Conservation (phyloP, 2,113 vertebrate genomes). For the Panthera leo region DNA sequence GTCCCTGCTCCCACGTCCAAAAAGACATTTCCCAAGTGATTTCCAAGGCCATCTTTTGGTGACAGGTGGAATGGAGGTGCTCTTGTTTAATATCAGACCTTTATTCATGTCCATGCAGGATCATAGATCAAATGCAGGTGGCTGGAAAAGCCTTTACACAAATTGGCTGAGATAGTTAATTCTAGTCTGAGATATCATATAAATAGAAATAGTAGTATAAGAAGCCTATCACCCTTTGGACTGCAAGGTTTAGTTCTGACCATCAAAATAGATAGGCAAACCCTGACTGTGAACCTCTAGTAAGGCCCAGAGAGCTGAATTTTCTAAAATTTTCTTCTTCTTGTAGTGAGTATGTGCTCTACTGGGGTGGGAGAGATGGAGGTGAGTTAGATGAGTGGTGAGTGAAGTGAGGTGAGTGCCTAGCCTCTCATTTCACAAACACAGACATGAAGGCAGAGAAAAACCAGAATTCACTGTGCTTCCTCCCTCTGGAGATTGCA, state of each 20-base stretch:
- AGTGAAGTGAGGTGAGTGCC: not conserved
- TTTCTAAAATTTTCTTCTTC: not conserved
- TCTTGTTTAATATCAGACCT: not conserved
- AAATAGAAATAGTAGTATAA: not conserved
- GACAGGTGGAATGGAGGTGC: not conserved
- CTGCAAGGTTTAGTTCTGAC: not conserved
- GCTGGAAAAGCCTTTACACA: not conserved
- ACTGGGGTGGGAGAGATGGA: not conserved
- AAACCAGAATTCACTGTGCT: not conserved
- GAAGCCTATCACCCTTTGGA: not conserved
- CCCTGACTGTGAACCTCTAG: not conserved
- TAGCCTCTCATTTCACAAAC: not conserved
- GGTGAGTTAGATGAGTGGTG: not conserved
- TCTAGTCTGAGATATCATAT: not conserved
- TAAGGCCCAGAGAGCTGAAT: not conserved
- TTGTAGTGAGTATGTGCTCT: not conserved
- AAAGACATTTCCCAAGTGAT: not conserved
- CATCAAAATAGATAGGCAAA: not conserved
- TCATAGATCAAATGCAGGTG: not conserved
- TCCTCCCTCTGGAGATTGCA: not conserved
- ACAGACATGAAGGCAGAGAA: not conserved
- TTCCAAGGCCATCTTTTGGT: not conserved
- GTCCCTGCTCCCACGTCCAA: not conserved
- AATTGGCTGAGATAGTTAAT: not conserved
- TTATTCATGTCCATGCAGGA: not conserved